These are phyloP conservation scores for Paelopatides confundens DNA, from an alignment of 53 echinoderm and acorn worm species.

Conservation along the genomic window DNA sequence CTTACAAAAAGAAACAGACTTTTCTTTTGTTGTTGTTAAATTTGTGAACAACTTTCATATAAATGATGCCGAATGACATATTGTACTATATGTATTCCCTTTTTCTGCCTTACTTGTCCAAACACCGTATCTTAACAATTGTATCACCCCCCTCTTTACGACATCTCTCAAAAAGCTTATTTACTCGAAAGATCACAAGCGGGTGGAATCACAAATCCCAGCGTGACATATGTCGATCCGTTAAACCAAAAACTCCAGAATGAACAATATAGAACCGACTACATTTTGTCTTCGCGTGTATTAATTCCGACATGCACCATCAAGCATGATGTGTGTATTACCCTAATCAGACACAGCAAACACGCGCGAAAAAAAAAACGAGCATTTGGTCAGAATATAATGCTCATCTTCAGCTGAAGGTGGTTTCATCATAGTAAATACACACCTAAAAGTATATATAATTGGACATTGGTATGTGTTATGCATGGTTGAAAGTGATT, in stretches of 20 bases:
- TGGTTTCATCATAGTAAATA: neutral
- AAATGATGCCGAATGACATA: too few species aligned
- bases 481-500: constrained; percentile 17
- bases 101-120: too few species aligned
- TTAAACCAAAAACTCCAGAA: neutral
- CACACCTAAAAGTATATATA: neutral
- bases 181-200: neutral
- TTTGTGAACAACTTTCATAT: too few species aligned
- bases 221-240: constrained; percentile 7
- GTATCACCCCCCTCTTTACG: too few species aligned
- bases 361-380: neutral
- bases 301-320: neutral
- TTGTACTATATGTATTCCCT: too few species aligned
- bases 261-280: neutral
- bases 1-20: too few species aligned
- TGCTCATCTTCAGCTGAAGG: neutral
- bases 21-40: too few species aligned
- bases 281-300: neutral
- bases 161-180: neutral
- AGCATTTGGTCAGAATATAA: neutral
- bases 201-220: neutral
- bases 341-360: too few species aligned
- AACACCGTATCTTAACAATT: too few species aligned
- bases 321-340: neutral
- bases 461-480: neutral